Evolutionary conservation across 2,888 invertebrate species (phyloP), one percentile per base, ranked within the genome.

Genomic region (Apoderus coryli): DNA sequence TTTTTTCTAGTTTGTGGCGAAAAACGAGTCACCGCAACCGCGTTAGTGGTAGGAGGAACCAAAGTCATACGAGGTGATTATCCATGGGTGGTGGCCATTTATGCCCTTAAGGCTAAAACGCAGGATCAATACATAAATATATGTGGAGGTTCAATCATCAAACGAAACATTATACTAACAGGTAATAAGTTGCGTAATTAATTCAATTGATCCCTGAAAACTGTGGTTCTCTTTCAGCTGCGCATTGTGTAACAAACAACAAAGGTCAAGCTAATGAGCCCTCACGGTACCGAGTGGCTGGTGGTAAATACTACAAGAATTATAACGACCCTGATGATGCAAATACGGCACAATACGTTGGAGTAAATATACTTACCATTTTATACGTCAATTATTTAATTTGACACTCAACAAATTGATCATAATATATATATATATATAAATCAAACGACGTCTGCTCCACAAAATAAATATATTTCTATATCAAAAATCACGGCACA

Each of bases 11-110:
- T 47, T 10, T 57, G 57, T 37, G 57, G 57, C 25, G 38, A 48
- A 33, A 48, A 50, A 32, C 42, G 36, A 22, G 47, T 47, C 1
- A 35, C 43, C 16, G 50, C 45, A 1, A 29, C 31, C 27, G 35
- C 45, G n/a, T 33, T 55, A 14, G 40, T 53, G 6, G 45, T 55
- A 10, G 43, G 44, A 14, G 53, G 52, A 3, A 15, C 30, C 15
- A 31, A 12, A 10, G 49, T 49, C 0, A 41, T 40, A 25, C 41
- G 37, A 34, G 54, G 52, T 4, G 39, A 47, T 23, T 56, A 51
- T 34, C 56, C 56, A 10, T 56, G 56, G 56, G 47, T 50, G 10
- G 41, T 46, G 4, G 54, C 50, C 3, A 16, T 56, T 26, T 55
- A 49, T 33, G 31, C 29, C 15, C 28, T n/a, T 14, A 27, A 34